These are phyloP conservation scores for Eunapius fragilis DNA, from an alignment of 37 sponge, comb jelly and placozoan species.

Conservation along the genomic window DNA sequence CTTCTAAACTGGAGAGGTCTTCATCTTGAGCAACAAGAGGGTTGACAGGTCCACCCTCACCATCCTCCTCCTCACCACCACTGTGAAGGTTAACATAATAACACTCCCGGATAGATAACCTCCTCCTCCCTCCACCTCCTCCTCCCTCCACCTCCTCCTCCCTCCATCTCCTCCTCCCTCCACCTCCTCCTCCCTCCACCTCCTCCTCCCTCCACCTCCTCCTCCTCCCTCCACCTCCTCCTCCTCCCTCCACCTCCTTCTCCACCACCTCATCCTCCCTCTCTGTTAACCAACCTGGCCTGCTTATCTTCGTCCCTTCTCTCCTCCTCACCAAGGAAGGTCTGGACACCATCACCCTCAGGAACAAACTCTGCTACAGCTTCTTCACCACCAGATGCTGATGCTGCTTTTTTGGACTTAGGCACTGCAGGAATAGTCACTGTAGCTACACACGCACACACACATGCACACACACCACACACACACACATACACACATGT, in stretches of 20 bases:
- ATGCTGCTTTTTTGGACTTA: not conserved
- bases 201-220: not conserved
- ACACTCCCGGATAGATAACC: not conserved
- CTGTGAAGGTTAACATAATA: not conserved
- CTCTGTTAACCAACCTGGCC: slow-evolving; percentile 22
- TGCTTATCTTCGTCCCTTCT: slow-evolving; percentile 20
- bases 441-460: not conserved
- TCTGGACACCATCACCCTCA: slow-evolving; percentile 42
- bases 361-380: slow-evolving; percentile 67
- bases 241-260: not conserved
- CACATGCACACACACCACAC: slow-evolving; percentile 31
- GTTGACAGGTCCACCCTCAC: not conserved
- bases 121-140: too few species aligned
- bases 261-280: not conserved
- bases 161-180: slow-evolving; percentile 2
- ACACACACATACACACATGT: slow-evolving; percentile 2
- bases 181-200: not conserved
- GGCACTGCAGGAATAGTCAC: not conserved
- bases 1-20: slow-evolving; percentile 57
- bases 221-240: not conserved
- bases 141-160: not conserved
- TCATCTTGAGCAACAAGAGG: slow-evolving; percentile 61
- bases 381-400: not conserved
- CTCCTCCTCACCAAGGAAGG: slow-evolving; percentile 44
- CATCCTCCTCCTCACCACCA: slow-evolving; percentile 42